These are phyloP conservation scores for Osmoderma eremita DNA, from an alignment of 2,888 invertebrate genomes.

Conservation along the genomic window DNA sequence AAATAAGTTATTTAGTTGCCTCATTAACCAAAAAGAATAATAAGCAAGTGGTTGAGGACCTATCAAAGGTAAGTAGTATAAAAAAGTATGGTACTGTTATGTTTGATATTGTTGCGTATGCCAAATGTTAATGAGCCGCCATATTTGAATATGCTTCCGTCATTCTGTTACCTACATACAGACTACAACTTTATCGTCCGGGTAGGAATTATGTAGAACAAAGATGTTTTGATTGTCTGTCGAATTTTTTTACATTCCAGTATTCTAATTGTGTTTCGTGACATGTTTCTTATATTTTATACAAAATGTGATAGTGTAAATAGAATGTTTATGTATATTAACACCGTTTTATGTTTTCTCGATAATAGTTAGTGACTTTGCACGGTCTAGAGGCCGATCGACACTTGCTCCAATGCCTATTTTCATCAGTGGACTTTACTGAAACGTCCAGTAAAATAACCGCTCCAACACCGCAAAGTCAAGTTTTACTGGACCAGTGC, in stretches of 20 bases:
- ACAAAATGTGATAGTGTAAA: slow-evolving; percentile 24
- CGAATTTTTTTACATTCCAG: slow-evolving; percentile 48
- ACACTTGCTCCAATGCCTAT: slow-evolving; percentile 94
- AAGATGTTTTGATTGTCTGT: slow-evolving; percentile 59
- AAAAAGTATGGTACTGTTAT: slow-evolving; percentile 8
- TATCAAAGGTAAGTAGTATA: slow-evolving; percentile 81
- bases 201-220: slow-evolving; percentile 53
- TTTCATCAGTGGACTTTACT: slow-evolving; percentile 88
- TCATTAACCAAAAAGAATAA: slow-evolving; percentile 96
- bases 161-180: slow-evolving; percentile 40
- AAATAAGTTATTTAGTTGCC: slow-evolving; percentile 97
- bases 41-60: slow-evolving; percentile 88
- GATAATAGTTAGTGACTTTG: slow-evolving; percentile 81
- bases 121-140: slow-evolving; percentile 41
- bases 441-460: slow-evolving; percentile 71
- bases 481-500: slow-evolving; percentile 83
- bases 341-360: slow-evolving; percentile 56
- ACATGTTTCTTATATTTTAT: slow-evolving; percentile 40
- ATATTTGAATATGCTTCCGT: slow-evolving; percentile 40
- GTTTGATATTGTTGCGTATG: slow-evolving; percentile 35
- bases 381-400: slow-evolving; percentile 97
- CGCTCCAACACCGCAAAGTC: slow-evolving; percentile 70
- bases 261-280: slow-evolving; percentile 45
- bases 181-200: slow-evolving; percentile 53
- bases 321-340: slow-evolving; percentile 34